Evolutionary conservation across 2,888 invertebrate genomes (phyloP).

Genomic region (Pollenia angustigena): DNA sequence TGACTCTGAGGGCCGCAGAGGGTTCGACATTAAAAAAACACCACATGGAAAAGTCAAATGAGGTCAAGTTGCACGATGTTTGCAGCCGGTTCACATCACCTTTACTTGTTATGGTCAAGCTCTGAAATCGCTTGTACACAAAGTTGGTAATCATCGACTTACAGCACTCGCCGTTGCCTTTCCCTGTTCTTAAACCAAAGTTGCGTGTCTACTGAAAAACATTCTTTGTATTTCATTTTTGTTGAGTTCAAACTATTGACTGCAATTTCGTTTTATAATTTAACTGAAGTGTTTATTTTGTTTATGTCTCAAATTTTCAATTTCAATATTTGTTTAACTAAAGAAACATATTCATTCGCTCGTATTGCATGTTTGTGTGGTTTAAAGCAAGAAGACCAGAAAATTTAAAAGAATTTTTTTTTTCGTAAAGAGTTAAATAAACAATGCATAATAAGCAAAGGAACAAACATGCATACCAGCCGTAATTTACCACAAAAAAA

Average conservation of each 20-base stretch:
- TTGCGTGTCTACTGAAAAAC: conserved; percentile 52
- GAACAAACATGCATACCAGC: conserved; percentile 52
- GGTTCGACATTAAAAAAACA: too few relatives aligned
- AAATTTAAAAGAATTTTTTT: conserved; percentile 29
- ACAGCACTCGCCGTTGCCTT: too few relatives aligned
- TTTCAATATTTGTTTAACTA: conserved; percentile 76
- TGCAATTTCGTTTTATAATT: conserved; percentile 61
- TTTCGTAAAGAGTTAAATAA: conserved; percentile 48
- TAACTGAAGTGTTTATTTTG: conserved; percentile 75
- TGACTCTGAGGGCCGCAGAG: too few relatives aligned
- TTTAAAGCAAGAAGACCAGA: background rate
- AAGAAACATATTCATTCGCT: conserved; percentile 9
- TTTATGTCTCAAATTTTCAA: conserved; percentile 78
- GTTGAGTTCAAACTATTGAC: conserved; percentile 46
- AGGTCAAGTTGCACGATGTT: too few relatives aligned
- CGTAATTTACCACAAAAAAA: conserved; percentile 46
- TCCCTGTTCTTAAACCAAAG: conserved; percentile 20
- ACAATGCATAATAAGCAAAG: conserved; percentile 64
- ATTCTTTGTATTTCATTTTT: conserved; percentile 57
- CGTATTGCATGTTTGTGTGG: background rate
- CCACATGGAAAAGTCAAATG: too few relatives aligned
- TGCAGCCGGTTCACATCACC: too few relatives aligned
- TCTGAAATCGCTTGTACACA: too few relatives aligned
- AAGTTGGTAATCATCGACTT: too few relatives aligned
- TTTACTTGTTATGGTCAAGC: too few relatives aligned